Conservation (phyloP, 2,113 vertebrate species). For the Balaenoptera acutorostrata region DNA sequence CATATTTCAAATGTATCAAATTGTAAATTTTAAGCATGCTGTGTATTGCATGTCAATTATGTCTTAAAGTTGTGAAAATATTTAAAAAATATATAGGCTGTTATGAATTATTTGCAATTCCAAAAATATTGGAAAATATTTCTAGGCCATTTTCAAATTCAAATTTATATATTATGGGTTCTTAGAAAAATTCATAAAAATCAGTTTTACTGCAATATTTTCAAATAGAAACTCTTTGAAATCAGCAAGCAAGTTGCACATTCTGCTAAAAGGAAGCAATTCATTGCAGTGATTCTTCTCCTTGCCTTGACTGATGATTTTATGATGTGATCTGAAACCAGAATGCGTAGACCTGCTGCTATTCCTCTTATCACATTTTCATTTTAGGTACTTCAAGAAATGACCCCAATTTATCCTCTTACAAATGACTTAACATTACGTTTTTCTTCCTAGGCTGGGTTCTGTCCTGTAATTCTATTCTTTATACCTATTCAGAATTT, state of each 20-base stretch:
- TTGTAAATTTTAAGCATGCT: not conserved
- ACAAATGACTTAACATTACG: not conserved
- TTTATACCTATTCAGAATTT: not conserved
- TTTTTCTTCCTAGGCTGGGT: not conserved
- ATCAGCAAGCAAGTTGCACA: not conserved
- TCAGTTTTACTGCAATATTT: not conserved
- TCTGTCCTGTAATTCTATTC: not conserved
- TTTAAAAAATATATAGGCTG: not conserved
- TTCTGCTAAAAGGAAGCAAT: not conserved
- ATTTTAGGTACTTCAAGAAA: not conserved
- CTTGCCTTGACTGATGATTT: not conserved
- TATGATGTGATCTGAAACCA: not conserved
- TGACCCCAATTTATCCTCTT: not conserved
- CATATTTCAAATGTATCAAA: not conserved
- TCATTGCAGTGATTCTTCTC: not conserved
- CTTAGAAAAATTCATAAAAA: not conserved
- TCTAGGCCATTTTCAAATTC: not conserved
- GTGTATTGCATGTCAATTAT: not conserved
- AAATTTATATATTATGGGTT: not conserved
- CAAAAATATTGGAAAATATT: not conserved
- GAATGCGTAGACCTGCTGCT: not conserved
- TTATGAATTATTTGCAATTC: not conserved
- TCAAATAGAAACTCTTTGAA: not conserved
- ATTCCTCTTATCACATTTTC: not conserved
- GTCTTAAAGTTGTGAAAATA: not conserved